Percentiles rank a stretch among this genome's conserved stretches.
Evolutionary conservation across 1,140 invertebrate species (phyloP).

Genomic region (Littorina saxatilis): DNA sequence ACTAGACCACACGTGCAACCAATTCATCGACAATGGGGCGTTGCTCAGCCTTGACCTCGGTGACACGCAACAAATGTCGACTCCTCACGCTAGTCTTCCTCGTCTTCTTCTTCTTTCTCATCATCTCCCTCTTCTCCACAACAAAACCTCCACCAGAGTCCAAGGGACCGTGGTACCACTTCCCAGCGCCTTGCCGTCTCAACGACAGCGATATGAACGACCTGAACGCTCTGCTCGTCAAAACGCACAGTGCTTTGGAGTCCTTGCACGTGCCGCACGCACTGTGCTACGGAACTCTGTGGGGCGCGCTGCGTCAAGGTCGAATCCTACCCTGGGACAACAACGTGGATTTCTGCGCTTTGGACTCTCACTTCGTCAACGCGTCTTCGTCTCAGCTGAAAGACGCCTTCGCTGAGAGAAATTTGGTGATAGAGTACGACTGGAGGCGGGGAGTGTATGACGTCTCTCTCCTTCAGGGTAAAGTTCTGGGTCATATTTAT

Average conservation of each 20-base stretch:
- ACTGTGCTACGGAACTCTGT: slow-evolving; percentile 79
- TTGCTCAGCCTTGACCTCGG: too few species aligned
- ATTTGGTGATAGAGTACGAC: slow-evolving; percentile 73
- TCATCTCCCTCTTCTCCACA: slow-evolving; percentile 34
- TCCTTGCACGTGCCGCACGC: slow-evolving; percentile 74
- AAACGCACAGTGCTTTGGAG: slow-evolving; percentile 53
- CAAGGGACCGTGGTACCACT: slow-evolving; percentile 89
- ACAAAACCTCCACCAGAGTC: slow-evolving; percentile 81
- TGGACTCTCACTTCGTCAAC: slow-evolving; percentile 36
- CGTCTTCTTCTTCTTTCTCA: slow-evolving; percentile 5
- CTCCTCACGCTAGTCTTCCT: too few species aligned
- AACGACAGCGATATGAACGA: slow-evolving; percentile 84
- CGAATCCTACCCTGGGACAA: slow-evolving; percentile 77
- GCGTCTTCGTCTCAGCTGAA: not conserved
- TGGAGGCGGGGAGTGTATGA: slow-evolving; percentile 75
- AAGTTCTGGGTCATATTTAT: not conserved
- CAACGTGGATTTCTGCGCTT: slow-evolving; percentile 76
- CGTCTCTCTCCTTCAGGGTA: slow-evolving; percentile 51
- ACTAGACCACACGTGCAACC: too few species aligned
- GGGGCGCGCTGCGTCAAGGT: slow-evolving; percentile 77
- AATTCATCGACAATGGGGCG: too few species aligned
- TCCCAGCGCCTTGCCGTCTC: slow-evolving; percentile 82
- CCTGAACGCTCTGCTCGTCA: slow-evolving; percentile 32
- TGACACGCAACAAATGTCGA: too few species aligned
- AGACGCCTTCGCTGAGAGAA: slow-evolving; percentile 36